These are phyloP conservation scores for Acanthisitta chloris DNA, from an alignment of 2,113 vertebrate species.

Conservation along the genomic window DNA sequence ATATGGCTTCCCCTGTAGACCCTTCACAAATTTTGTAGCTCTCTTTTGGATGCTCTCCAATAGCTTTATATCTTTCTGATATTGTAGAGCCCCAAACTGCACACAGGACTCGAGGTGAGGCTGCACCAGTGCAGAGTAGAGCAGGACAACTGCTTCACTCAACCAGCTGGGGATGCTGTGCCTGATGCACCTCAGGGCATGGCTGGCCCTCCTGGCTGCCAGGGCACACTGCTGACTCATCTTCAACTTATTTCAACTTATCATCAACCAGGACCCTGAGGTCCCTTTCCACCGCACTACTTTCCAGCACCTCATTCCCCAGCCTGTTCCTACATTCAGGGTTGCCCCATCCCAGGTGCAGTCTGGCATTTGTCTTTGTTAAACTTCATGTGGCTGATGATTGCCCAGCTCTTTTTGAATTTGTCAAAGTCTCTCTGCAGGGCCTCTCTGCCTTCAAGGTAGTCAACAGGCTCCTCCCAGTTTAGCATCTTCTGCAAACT, in stretches of 20 bases:
- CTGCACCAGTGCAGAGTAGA: background rate
- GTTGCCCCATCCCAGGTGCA: background rate
- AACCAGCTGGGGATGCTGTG: background rate
- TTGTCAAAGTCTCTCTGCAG: too few species aligned
- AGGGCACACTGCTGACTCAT: background rate
- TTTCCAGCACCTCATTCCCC: background rate
- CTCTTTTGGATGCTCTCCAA: background rate
- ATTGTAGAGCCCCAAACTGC: background rate
- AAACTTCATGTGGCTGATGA: background rate
- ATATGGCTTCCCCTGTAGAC: rapidly evolving
- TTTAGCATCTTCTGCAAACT: too few species aligned
- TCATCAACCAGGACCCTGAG: background rate
- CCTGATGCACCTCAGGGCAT: background rate
- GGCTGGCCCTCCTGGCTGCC: background rate
- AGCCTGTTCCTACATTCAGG: background rate
- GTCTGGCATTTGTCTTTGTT: background rate
- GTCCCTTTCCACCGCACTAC: background rate
- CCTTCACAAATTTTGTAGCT: background rate
- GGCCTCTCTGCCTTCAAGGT: too few species aligned
- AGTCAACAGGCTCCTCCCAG: too few species aligned
- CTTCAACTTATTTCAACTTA: background rate
- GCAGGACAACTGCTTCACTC: background rate
- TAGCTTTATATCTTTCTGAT: background rate
- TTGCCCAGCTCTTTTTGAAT: too few species aligned
- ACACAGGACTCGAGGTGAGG: background rate